Conservation (phyloP, 23 tunicate genomes). For the Styela clava region DNA sequence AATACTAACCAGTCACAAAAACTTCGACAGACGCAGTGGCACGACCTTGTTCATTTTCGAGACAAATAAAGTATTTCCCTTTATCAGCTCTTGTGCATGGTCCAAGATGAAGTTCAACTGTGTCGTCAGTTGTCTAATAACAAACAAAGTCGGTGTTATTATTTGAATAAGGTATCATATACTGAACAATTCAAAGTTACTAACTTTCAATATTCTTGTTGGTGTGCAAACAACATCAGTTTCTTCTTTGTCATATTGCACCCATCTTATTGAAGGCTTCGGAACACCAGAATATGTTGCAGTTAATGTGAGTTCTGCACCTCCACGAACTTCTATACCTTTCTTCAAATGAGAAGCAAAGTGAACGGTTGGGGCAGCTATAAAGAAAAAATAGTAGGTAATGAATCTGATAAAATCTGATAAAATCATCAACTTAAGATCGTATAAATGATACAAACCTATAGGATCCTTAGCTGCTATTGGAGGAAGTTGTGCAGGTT, state of each 20-base stretch:
- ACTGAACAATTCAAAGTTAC: too few relatives aligned
- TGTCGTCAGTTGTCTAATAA: not conserved
- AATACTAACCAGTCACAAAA: conserved; percentile 17
- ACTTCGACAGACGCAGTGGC: conserved; percentile 33
- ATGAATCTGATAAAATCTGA: too few relatives aligned
- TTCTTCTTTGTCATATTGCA: conserved; percentile 53
- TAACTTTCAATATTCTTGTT: conserved; percentile 9
- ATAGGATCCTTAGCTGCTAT: conserved; percentile 24
- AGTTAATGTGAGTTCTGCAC: conserved; percentile 42
- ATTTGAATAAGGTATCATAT: too few relatives aligned
- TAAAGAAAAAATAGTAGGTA: not conserved
- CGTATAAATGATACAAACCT: conserved; percentile 1
- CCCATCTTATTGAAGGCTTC: conserved; percentile 63
- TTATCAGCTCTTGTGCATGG: conserved; percentile 27
- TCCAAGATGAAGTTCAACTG: not conserved
- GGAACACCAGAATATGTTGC: conserved; percentile 72
- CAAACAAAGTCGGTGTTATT: too few relatives aligned
- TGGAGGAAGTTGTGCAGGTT: conserved; percentile 8
- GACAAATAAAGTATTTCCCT: conserved; percentile 30
- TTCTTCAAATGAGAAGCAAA: conserved; percentile 24
- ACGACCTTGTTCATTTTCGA: conserved; percentile 28
- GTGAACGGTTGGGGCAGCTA: conserved; percentile 56
- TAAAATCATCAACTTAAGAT: too few relatives aligned
- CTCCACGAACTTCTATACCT: conserved; percentile 68
- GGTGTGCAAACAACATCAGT: conserved; percentile 20